Conservation (phyloP, 2,888 invertebrate species). For the Nomada goodeniana region DNA sequence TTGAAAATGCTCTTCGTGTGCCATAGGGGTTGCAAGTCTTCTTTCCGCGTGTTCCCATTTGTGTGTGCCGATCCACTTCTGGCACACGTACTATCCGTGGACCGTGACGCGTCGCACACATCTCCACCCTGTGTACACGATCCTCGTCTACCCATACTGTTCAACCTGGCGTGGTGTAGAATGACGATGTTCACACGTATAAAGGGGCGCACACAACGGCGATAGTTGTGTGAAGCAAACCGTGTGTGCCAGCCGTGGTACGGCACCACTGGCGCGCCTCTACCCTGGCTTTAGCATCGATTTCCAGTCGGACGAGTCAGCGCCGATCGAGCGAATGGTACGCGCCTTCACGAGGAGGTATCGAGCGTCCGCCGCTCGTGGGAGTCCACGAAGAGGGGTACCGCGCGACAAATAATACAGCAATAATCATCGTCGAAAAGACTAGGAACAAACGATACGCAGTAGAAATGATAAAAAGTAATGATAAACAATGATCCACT, state of each 20-base stretch:
- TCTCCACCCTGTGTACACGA: slow-evolving; percentile 20
- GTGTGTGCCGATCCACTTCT: slow-evolving; percentile 51
- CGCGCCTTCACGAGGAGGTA: slow-evolving; percentile 64
- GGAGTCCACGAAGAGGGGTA: slow-evolving; percentile 66
- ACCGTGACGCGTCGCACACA: slow-evolving; percentile 55
- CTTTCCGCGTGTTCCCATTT: slow-evolving; percentile 40
- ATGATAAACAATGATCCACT: slow-evolving; percentile 65
- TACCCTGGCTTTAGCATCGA: slow-evolving; percentile 80
- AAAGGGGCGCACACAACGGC: slow-evolving; percentile 26
- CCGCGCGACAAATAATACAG: slow-evolving; percentile 53
- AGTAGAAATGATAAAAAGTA: slow-evolving; percentile 44
- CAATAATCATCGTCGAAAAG: slow-evolving; percentile 17
- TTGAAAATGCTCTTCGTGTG: slow-evolving; percentile 57
- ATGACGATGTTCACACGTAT: slow-evolving; percentile 13
- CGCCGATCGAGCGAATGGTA: slow-evolving; percentile 73
- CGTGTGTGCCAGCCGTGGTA: slow-evolving; percentile 63
- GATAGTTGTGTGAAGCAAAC: slow-evolving; percentile 23
- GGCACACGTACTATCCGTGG: slow-evolving; percentile 36
- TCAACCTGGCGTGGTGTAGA: slow-evolving; percentile 34
- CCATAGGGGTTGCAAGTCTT: slow-evolving; percentile 46
- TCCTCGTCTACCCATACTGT: slow-evolving; percentile 45
- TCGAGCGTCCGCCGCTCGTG: slow-evolving; percentile 62
- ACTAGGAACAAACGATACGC: slow-evolving; percentile 60
- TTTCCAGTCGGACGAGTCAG: slow-evolving; percentile 81
- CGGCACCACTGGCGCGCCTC: slow-evolving; percentile 74